These are phyloP conservation scores for Drosophila antonietae DNA, from an alignment of 2,888 invertebrate genomes.

Conservation along the genomic window DNA sequence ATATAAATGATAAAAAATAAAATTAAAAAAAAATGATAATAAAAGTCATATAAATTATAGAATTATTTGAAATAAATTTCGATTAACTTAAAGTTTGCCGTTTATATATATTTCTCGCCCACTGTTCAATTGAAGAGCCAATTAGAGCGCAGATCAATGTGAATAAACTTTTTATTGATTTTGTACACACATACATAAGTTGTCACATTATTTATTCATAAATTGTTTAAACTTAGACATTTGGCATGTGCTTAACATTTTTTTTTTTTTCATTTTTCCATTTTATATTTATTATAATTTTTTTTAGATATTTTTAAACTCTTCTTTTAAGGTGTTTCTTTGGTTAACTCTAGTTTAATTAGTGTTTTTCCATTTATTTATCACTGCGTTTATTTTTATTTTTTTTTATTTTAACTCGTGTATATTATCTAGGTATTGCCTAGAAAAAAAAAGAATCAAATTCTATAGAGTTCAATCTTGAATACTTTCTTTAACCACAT, in stretches of 20 bases:
- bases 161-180: conserved; percentile 43
- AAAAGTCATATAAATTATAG: no score
- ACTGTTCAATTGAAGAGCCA: not conserved
- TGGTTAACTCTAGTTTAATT: conserved; percentile 27
- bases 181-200: conserved; percentile 50
- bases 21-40: no score
- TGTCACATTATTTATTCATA: conserved; percentile 30
- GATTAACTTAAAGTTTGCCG: not conserved
- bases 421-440: conserved; percentile 21
- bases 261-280: conserved; percentile 17
- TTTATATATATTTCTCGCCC: not conserved
- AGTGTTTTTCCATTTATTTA: conserved; percentile 14
- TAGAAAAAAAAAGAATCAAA: conserved; percentile 25
- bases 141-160: conserved; percentile 15
- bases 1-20: no score
- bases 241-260: conserved; percentile 27
- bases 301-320: conserved; percentile 8
- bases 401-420: conserved; percentile 14
- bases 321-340: conserved; percentile 16
- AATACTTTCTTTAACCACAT: conserved; percentile 1
- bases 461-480: conserved; percentile 3
- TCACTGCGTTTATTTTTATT: conserved; percentile 16
- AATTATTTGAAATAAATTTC: no score
- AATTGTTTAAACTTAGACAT: conserved; percentile 23
- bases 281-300: not conserved